These are phyloP conservation scores for Teleopsis dalmanni DNA, from an alignment of 1,140 invertebrate genomes.

Conservation along the genomic window DNA sequence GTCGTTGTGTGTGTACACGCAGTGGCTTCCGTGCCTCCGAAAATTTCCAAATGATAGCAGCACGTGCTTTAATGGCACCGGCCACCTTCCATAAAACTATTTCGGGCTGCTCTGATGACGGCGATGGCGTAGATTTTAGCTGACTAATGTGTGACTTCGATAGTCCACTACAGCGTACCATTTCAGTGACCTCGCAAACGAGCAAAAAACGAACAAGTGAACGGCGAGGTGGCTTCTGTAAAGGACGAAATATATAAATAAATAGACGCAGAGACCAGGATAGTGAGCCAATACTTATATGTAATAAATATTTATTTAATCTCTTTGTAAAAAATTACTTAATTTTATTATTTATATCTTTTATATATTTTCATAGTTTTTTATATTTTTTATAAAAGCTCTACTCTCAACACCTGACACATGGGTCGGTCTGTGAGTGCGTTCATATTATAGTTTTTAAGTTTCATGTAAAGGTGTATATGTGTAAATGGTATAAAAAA, in stretches of 20 bases:
- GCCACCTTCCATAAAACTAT: slow-evolving; percentile 42
- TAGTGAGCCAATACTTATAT: too few relatives aligned
- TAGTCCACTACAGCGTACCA: slow-evolving; percentile 26
- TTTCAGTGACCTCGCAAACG: slow-evolving; percentile 24
- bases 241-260: slow-evolving; percentile 17
- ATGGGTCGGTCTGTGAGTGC: too few relatives aligned
- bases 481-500: too few relatives aligned
- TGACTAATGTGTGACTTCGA: slow-evolving; percentile 39
- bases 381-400: too few relatives aligned
- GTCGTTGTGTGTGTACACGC: slow-evolving; percentile 48
- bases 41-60: slow-evolving; percentile 43
- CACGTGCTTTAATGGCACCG: slow-evolving; percentile 35
- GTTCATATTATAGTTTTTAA: too few relatives aligned
- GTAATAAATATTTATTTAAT: too few relatives aligned
- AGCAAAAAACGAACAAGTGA: slow-evolving; percentile 8
- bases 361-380: too few relatives aligned
- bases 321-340: too few relatives aligned
- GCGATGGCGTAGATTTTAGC: slow-evolving; percentile 35
- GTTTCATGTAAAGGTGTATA: too few relatives aligned
- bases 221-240: slow-evolving; percentile 37
- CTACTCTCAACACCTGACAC: too few relatives aligned
- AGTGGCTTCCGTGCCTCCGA: slow-evolving; percentile 41
- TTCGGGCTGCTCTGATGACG: slow-evolving; percentile 40
- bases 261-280: too few relatives aligned
- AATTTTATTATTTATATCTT: too few relatives aligned